A percentile compares a stretch with the other conserved stretches of the same genome.
These are phyloP conservation scores for Poeciliopsis paucimaculata DNA, from an alignment of 2,797 vertebrate genomes.

Conservation along the genomic window DNA sequence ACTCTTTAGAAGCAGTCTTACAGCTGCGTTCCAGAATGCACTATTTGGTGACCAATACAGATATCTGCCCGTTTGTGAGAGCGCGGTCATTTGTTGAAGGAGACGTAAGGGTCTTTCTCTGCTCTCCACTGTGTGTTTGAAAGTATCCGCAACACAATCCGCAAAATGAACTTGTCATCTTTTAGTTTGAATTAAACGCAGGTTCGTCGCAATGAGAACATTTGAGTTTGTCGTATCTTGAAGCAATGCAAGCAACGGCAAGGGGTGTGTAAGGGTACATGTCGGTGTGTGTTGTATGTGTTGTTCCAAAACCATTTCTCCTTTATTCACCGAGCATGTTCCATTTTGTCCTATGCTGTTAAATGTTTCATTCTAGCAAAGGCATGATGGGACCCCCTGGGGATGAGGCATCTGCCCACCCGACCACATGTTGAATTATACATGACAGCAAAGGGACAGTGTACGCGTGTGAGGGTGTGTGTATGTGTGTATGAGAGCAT, in stretches of 20 bases:
- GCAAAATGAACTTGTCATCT: neutral
- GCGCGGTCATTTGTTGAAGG: constrained; percentile 46
- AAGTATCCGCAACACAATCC: constrained; percentile 5
- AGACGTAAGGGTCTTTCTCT: constrained; percentile 14
- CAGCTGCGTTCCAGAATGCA: constrained; percentile 41
- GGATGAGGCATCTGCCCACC: constrained; percentile 79
- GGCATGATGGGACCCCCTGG: constrained; percentile 75
- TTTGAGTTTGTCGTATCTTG: constrained; percentile 9
- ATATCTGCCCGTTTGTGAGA: constrained; percentile 12
- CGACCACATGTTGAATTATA: constrained; percentile 80
- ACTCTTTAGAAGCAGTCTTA: constrained; percentile 48
- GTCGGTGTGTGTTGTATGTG: constrained; percentile 9
- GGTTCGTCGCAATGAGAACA: neutral
- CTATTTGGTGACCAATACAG: neutral
- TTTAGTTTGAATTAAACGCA: neutral
- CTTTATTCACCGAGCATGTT: constrained; percentile 79
- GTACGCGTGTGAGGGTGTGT: constrained; percentile 61
- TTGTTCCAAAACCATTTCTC: constrained; percentile 59
- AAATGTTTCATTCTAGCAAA: constrained; percentile 83
- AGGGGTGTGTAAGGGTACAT: neutral
- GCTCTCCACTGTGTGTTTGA: constrained; percentile 13
- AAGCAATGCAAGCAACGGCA: neutral
- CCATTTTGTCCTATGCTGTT: constrained; percentile 84
- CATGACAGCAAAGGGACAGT: constrained; percentile 74
- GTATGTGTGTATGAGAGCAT: constrained; percentile 52